Conservation (phyloP, 2,113 vertebrate genomes). For the Sander vitreus region DNA sequence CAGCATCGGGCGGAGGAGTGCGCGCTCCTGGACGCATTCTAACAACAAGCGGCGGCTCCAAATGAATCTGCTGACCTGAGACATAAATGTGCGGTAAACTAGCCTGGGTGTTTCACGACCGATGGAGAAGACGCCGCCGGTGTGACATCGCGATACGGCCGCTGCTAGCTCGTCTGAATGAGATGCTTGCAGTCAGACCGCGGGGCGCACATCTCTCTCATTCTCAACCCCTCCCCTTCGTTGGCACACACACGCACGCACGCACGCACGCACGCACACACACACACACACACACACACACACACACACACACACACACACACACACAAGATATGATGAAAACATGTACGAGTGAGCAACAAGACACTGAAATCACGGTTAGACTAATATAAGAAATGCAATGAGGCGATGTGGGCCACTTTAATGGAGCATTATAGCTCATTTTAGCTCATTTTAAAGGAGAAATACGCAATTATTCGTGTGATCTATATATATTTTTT, state of each 20-base stretch:
- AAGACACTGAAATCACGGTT: neutral
- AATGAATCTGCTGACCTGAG: conserved; percentile 12
- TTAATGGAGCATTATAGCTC: neutral
- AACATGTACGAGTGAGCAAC: conserved; percentile 12
- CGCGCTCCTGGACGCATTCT: conserved; percentile 73
- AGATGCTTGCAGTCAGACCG: conserved; percentile 34
- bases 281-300: neutral
- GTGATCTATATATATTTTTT: neutral
- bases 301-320: neutral
- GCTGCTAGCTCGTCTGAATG: conserved; percentile 27
- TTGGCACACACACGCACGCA: neutral
- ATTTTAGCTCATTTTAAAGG: neutral
- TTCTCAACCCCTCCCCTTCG: conserved; percentile 54
- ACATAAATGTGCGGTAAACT: conserved; percentile 40
- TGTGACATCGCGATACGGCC: conserved; percentile 24
- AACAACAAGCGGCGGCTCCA: conserved; percentile 33
- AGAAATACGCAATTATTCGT: neutral
- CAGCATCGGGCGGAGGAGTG: conserved; percentile 29
- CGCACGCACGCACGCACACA: neutral
- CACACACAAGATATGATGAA: conserved; percentile 26
- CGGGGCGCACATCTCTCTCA: conserved; percentile 12
- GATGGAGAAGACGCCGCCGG: conserved; percentile 12
- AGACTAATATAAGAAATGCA: neutral
- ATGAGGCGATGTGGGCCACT: neutral
- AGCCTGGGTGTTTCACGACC: neutral